Conservation (phyloP, 2,797 vertebrate genomes). For the Bovichtus variegatus region DNA sequence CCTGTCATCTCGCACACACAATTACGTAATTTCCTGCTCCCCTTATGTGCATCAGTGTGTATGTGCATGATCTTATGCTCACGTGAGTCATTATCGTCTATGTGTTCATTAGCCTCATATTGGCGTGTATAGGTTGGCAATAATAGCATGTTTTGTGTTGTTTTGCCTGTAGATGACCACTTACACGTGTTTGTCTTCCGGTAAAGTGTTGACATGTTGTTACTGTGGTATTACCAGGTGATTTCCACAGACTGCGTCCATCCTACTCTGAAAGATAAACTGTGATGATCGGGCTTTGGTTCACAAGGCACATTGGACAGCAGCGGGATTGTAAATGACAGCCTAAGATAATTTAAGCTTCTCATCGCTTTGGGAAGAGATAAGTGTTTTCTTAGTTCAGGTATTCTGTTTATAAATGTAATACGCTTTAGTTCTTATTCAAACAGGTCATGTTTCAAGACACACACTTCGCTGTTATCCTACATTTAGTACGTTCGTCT, state of each 20-base stretch:
- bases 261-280: constrained; percentile 31
- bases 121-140: background rate
- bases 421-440: constrained; percentile 7
- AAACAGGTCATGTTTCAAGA: constrained; percentile 39
- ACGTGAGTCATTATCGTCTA: constrained; percentile 51
- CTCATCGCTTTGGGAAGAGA: constrained; percentile 29
- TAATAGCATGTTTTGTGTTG: constrained; percentile 45
- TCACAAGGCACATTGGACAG: constrained; percentile 3
- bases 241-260: constrained; percentile 31
- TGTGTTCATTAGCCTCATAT: constrained; percentile 36
- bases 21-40: constrained; percentile 38
- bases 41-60: constrained; percentile 27
- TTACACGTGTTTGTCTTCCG: constrained; percentile 32
- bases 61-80: constrained; percentile 14
- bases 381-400: constrained; percentile 24
- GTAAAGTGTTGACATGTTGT: constrained; percentile 26
- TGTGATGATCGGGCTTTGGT: background rate
- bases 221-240: constrained; percentile 18
- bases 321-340: constrained; percentile 1
- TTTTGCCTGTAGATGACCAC: constrained; percentile 22
- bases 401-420: background rate
- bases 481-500: constrained; percentile 6
- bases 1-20: constrained; percentile 70
- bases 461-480: constrained; percentile 2
- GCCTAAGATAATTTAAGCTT: constrained; percentile 36